These are phyloP conservation scores for Entosphenus tridentatus DNA, from an alignment of 2,113 vertebrate species.

Conservation along the genomic window DNA sequence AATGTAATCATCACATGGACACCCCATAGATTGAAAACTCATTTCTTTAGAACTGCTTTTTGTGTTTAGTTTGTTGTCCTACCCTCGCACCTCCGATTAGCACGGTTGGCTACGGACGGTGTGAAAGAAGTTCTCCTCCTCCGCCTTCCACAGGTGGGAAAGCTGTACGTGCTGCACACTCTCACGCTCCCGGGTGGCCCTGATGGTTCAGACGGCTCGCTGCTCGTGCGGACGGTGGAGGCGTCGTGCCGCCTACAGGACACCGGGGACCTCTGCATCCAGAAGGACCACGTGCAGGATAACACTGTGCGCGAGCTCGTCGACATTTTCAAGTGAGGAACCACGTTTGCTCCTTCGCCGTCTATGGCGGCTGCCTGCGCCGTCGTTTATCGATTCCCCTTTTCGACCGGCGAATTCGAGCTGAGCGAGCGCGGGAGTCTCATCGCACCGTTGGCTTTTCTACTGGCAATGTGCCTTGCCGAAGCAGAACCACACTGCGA, in stretches of 20 bases:
- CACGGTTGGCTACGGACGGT: neutral
- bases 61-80: too few species aligned
- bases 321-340: slow-evolving; percentile 30
- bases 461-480: too few species aligned
- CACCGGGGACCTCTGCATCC: slow-evolving; percentile 27
- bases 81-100: too few species aligned
- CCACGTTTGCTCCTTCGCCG: neutral
- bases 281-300: slow-evolving; percentile 25
- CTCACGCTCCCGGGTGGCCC: slow-evolving; percentile 16
- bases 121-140: neutral
- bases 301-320: slow-evolving; percentile 11
- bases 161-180: slow-evolving; percentile 28
- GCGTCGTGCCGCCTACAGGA: slow-evolving; percentile 30
- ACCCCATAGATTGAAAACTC: too few species aligned
- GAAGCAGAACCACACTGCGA: too few species aligned
- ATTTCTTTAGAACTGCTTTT: too few species aligned
- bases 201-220: neutral
- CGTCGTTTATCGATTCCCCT: too few species aligned
- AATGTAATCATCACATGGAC: too few species aligned
- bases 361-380: too few species aligned
- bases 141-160: slow-evolving; percentile 21
- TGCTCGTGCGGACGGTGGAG: slow-evolving; percentile 19
- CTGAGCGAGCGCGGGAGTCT: too few species aligned
- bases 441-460: too few species aligned
- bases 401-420: too few species aligned